These are phyloP conservation scores for Flexamia atlantica DNA, from an alignment of 2,888 invertebrate genomes.

Conservation along the genomic window DNA sequence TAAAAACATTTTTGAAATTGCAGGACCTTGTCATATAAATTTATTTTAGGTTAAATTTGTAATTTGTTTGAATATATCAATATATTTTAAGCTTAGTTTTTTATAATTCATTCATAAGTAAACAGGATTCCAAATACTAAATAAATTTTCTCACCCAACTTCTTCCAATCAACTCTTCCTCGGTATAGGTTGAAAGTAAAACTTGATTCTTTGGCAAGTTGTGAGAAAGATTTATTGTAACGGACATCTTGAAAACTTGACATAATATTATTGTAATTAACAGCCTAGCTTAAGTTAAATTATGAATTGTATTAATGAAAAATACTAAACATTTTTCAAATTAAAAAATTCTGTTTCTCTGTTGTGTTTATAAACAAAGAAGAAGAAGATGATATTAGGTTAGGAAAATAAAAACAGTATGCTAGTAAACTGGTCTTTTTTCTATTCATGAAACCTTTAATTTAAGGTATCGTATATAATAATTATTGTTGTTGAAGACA, in stretches of 20 bases:
- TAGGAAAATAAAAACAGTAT: no score
- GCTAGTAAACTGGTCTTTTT: no score
- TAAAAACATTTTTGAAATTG: no score
- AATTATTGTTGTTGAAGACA: no score
- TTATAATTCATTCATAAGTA: no score
- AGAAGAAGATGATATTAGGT: background rate
- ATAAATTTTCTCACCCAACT: conserved; percentile 46
- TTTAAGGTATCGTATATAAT: no score
- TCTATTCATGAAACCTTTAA: no score
- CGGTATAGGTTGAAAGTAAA: conserved; percentile 62
- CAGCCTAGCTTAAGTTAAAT: background rate
- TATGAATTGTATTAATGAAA: background rate
- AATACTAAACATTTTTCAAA: background rate
- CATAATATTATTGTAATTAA: background rate
- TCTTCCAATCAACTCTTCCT: conserved; percentile 63
- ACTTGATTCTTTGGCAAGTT: conserved; percentile 59
- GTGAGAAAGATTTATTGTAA: conserved; percentile 52
- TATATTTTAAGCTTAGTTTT: no score
- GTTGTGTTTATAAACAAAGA: background rate
- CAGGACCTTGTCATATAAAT: no score
- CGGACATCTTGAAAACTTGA: background rate
- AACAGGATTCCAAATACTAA: no score
- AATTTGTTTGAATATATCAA: no score
- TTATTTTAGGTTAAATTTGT: no score
- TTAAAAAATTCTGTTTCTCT: background rate